Evolutionary conservation across 2,888 invertebrate genomes (phyloP).

Genomic region (Heliconius sara): DNA sequence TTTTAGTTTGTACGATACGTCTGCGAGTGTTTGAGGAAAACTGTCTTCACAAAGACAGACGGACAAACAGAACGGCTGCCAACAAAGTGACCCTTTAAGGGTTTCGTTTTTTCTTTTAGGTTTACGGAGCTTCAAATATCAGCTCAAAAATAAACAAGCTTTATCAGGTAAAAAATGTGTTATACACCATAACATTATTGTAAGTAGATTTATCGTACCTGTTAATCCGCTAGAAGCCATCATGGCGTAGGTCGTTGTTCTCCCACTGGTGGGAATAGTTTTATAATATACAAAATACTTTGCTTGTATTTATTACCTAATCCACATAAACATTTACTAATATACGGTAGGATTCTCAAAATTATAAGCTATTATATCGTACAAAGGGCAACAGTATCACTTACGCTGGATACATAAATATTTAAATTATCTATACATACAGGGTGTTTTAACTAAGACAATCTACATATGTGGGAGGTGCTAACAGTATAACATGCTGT

Average conservation of each 20-base stretch:
- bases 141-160: no score
- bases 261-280: neutral
- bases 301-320: neutral
- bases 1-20: no score
- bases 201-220: neutral
- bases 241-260: neutral
- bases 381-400: neutral
- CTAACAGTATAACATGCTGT: constrained; percentile 13
- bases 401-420: neutral
- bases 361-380: neutral
- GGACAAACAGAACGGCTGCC: no score
- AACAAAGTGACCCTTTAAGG: no score
- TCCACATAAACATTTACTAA: neutral
- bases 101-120: no score
- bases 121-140: no score
- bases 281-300: neutral
- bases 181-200: neutral
- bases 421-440: neutral
- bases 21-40: no score
- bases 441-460: constrained; percentile 18
- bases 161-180: neutral
- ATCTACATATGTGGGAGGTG: constrained; percentile 20
- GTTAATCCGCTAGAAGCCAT: neutral
- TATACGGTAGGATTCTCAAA: neutral
- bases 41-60: no score